Evolutionary conservation across 2,888 invertebrate species (phyloP).

Genomic region (Sinotaia quadrata): DNA sequence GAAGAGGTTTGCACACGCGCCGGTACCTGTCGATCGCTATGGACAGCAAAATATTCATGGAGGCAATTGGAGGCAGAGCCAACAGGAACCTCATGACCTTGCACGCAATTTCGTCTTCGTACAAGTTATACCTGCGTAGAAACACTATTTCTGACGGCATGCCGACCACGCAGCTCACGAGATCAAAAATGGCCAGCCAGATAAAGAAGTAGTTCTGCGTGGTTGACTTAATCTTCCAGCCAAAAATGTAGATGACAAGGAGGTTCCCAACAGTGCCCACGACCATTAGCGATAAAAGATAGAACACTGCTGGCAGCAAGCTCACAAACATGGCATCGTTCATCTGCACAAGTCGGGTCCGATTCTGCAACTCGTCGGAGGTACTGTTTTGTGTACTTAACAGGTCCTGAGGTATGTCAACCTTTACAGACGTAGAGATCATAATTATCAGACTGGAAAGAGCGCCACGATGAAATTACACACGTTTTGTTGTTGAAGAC

Average conservation of each 20-base stretch:
- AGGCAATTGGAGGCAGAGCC: constrained; percentile 13
- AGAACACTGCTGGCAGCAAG: constrained; percentile 35
- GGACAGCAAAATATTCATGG: constrained; percentile 5
- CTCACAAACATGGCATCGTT: constrained; percentile 33
- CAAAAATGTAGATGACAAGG: constrained; percentile 51
- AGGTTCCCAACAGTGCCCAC: constrained; percentile 54
- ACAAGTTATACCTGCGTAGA: constrained; percentile 49
- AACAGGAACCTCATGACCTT: constrained; percentile 35
- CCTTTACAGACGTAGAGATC: too few relatives aligned
- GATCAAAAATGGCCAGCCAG: constrained; percentile 50
- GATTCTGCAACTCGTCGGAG: too few relatives aligned
- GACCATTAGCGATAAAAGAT: constrained; percentile 42
- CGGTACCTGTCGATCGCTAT: constrained; percentile 35
- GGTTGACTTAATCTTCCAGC: constrained; percentile 40
- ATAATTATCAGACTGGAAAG: too few relatives aligned
- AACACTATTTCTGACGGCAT: constrained; percentile 59
- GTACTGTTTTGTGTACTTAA: too few relatives aligned
- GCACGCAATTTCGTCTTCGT: constrained; percentile 46
- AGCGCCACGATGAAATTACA: too few relatives aligned
- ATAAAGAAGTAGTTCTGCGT: constrained; percentile 53
- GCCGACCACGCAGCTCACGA: constrained; percentile 48
- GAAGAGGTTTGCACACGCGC: constrained; percentile 52
- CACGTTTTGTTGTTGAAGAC: too few relatives aligned
- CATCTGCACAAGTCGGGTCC: constrained; percentile 22
- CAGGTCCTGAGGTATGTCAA: too few relatives aligned